Conservation (phyloP, 2,888 invertebrate species). For the Acleris holmiana region DNA sequence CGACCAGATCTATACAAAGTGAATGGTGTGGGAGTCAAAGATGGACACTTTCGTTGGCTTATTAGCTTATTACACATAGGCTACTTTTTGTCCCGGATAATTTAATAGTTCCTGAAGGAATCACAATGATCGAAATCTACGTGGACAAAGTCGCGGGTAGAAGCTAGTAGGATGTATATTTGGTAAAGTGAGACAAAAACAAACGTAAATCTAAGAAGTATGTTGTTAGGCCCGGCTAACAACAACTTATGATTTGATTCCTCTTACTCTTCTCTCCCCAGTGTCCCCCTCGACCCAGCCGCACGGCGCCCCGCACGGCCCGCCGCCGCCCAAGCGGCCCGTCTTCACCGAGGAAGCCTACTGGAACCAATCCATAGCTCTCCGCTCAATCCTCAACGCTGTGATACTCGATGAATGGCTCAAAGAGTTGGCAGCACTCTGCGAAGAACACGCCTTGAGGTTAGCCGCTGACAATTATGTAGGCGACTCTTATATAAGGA, state of each 20-base stretch:
- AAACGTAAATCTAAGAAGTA: no score
- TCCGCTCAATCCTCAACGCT: conserved; percentile 84
- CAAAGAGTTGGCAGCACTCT: conserved; percentile 96
- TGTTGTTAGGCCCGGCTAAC: no score
- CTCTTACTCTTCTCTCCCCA: conserved; percentile 41
- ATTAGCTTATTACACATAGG: no score
- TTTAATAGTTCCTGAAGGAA: no score
- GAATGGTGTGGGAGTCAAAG: no score
- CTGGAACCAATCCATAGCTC: conserved; percentile 75
- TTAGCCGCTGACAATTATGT: conserved; percentile 64
- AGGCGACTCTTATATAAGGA: conserved; percentile 67
- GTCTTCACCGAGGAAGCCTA: conserved; percentile 74
- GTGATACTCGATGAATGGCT: conserved; percentile 97
- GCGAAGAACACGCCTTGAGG: conserved; percentile 94
- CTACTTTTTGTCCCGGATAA: no score
- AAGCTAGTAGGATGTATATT: no score
- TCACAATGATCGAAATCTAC: no score
- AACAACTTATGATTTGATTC: conserved; percentile 1
- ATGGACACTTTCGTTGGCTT: no score
- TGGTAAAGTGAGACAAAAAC: no score
- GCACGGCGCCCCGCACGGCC: conserved; percentile 49
- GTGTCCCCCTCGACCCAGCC: conserved; percentile 50
- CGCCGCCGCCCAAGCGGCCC: conserved; percentile 59
- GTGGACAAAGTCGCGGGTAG: no score
- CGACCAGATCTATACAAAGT: no score